Evolutionary conservation across 2,113 vertebrate species (phyloP).

Genomic region (Carassius auratus): DNA sequence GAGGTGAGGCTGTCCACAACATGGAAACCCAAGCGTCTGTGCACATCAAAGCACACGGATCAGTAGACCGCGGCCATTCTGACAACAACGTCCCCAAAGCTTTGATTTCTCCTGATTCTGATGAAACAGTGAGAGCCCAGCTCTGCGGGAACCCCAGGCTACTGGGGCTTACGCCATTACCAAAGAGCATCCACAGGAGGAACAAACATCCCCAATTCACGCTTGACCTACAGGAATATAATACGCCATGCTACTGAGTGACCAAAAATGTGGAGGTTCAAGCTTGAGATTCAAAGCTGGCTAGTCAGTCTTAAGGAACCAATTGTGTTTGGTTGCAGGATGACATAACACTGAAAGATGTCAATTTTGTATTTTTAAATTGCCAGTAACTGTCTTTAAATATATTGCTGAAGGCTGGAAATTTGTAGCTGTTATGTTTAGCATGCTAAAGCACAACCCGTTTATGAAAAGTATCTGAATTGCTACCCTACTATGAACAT

Average conservation of each 20-base stretch:
- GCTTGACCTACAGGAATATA: not conserved
- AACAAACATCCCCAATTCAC: slow-evolving; percentile 7
- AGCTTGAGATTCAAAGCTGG: not conserved
- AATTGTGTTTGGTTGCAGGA: not conserved
- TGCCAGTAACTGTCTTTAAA: not conserved
- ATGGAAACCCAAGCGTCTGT: not conserved
- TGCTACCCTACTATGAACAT: not conserved
- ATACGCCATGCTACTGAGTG: not conserved
- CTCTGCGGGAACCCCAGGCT: not conserved
- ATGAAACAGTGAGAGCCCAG: slow-evolving; percentile 4
- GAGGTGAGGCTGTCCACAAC: slow-evolving; percentile 7
- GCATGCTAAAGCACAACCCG: not conserved
- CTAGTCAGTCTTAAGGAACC: not conserved
- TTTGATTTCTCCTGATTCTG: slow-evolving; percentile 32
- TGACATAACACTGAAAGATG: not conserved
- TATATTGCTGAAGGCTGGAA: not conserved
- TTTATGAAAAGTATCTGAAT: not conserved
- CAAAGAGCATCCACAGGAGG: not conserved
- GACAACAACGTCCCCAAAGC: not conserved
- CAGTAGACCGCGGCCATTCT: not conserved
- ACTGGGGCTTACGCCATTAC: not conserved
- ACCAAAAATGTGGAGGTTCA: not conserved
- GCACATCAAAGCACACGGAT: slow-evolving; percentile 13
- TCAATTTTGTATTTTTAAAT: not conserved
- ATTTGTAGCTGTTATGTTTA: not conserved